Base-by-base conservation (phyloP, 2,797 vertebrate species). In the Pipistrellus nathusii region DNA sequence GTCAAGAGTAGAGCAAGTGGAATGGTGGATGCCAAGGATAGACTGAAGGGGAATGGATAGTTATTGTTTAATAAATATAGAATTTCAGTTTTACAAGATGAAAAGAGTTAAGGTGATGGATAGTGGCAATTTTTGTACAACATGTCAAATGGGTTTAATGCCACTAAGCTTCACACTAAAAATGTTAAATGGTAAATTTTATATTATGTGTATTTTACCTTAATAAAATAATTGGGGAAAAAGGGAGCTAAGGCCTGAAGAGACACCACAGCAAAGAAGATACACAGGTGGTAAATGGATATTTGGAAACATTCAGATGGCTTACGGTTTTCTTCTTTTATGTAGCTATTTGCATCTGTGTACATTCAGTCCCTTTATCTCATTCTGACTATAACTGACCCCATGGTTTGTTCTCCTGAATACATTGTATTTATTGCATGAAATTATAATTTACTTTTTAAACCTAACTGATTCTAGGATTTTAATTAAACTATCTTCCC, bases 371-470 rank as follows among this genome's bases (percentile, higher is more conserved):
- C 21, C 23, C 20, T 72, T 17, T 20, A 57, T 90, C 90, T 86
- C 21, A 88, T 71, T 84, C 55, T 75, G 46, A 85, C 11, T 41
- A 35, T 77, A 88, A 55, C n/a, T 71, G 25, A 83, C 7, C 14
- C 15, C 1, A 20, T 0, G 80, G 21, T 55, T 80, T 87, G 5
- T 85, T 95, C 32, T 82, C 15, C 27, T 72, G 6, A 64, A 68
- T 84, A 46, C 55, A 38, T n/a, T 20, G 7, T 25, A 84, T 18
- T 66, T 12, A 89, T 72, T 72, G 21, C 35, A 32, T 73, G 69
- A 59, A 78, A 57, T 73, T 68, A 78, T 21, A 93, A 35, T 6
- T 73, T 75, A 92, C 35, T 23, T 25, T 86, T 82, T 76, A 82
- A 95, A 80, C 0, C 6, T 23, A 44, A 51, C 15, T 20, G 8